Percentiles rank a stretch among this genome's conserved stretches.
Evolutionary conservation across 1,140 invertebrate species (phyloP).

Genomic region (Daktulosphaira vitifoliae): DNA sequence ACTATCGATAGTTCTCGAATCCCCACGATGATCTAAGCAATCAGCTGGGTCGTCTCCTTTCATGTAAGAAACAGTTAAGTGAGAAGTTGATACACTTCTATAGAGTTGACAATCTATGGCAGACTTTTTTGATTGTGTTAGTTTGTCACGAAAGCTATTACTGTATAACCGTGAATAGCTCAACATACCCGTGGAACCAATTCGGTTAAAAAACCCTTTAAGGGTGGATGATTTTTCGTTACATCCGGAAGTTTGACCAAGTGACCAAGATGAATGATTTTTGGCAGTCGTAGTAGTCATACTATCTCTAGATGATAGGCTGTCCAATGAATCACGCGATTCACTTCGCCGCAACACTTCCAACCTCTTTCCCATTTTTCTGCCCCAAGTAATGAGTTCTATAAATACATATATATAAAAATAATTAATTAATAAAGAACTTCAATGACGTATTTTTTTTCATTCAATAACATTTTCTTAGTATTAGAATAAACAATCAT

Average conservation of each 20-base stretch:
- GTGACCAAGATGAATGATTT: slow-evolving; percentile 41
- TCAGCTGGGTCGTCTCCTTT: slow-evolving; percentile 69
- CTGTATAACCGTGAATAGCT: slow-evolving; percentile 44
- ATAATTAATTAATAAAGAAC: neutral
- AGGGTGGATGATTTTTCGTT: slow-evolving; percentile 50
- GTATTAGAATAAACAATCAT: too few species aligned
- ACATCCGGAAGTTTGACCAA: slow-evolving; percentile 31
- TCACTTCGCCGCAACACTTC: slow-evolving; percentile 62
- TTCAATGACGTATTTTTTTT: too few species aligned
- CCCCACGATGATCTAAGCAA: slow-evolving; percentile 55
- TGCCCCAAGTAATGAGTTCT: slow-evolving; percentile 69
- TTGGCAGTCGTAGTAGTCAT: slow-evolving; percentile 46
- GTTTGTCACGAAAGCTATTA: slow-evolving; percentile 40
- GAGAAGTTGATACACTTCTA: slow-evolving; percentile 65
- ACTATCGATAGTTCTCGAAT: slow-evolving; percentile 39
- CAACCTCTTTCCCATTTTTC: slow-evolving; percentile 66
- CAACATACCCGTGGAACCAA: slow-evolving; percentile 65
- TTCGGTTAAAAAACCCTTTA: slow-evolving; percentile 62
- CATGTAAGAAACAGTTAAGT: slow-evolving; percentile 57
- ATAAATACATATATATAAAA: too few species aligned
- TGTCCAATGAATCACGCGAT: slow-evolving; percentile 48
- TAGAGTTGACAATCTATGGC: slow-evolving; percentile 48
- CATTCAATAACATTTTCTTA: too few species aligned
- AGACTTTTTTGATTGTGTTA: slow-evolving; percentile 46
- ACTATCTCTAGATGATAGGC: slow-evolving; percentile 39